Conservation (phyloP, 2,888 invertebrate species). For the Ormyrus pomaceus region DNA sequence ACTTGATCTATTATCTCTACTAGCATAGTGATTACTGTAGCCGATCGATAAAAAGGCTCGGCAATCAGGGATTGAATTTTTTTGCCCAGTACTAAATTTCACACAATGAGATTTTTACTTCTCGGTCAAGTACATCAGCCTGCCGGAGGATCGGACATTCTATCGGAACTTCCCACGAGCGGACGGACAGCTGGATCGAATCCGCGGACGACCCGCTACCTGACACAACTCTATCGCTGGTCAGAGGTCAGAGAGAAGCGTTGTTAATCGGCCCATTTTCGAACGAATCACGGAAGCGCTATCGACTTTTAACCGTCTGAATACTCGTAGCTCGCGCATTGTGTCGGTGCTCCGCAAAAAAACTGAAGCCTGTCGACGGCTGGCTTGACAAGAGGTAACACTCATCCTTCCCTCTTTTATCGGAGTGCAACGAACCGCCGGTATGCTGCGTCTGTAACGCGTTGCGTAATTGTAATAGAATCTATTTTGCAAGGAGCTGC, state of each 20-base stretch:
- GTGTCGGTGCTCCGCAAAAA: conserved; percentile 9
- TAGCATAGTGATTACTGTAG: no score
- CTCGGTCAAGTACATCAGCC: not conserved
- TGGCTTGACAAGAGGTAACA: not conserved
- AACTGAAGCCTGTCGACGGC: not conserved
- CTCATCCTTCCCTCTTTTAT: conserved; percentile 14
- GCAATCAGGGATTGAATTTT: not conserved
- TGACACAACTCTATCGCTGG: conserved; percentile 23
- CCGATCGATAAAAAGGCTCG: no score
- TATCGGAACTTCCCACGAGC: conserved; percentile 42
- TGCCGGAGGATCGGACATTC: not conserved
- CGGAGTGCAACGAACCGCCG: conserved; percentile 19
- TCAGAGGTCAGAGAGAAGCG: conserved; percentile 59
- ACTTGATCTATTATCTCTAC: no score
- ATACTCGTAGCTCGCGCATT: conserved; percentile 37
- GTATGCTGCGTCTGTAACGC: not conserved
- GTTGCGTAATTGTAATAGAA: no score
- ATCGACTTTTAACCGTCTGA: not conserved
- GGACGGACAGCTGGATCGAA: conserved; percentile 15
- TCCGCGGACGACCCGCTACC: conserved; percentile 25
- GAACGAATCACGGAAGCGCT: conserved; percentile 62
- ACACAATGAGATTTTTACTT: not conserved
- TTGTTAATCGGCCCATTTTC: conserved; percentile 60
- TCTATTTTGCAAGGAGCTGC: no score
- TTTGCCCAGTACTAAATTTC: not conserved